phyloP scores from a whole-genome alignment of 2,888 invertebrate genomes.

The Conistra vaccinii region DNA sequence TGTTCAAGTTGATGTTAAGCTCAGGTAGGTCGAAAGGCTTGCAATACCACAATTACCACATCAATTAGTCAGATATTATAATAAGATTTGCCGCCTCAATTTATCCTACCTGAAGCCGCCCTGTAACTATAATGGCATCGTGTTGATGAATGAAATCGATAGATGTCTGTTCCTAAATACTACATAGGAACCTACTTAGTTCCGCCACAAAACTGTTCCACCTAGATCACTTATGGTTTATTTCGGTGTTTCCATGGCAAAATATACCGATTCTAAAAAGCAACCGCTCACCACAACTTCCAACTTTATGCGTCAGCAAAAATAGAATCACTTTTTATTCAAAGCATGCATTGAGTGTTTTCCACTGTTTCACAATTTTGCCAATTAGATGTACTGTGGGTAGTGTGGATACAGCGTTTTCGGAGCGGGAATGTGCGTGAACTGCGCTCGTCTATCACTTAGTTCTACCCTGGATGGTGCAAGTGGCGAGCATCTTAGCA shows the following conservation, averaged over 20 bases:
- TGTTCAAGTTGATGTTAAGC: background rate
- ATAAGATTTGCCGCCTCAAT: background rate
- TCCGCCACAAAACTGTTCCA: background rate
- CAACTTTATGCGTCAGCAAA: background rate
- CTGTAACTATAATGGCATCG: no score
- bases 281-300: background rate
- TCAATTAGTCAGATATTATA: constrained; percentile 10
- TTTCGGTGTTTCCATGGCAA: background rate
- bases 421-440: background rate
- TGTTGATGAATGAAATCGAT: background rate
- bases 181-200: background rate
- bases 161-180: background rate
- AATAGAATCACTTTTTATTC: background rate
- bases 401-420: background rate
- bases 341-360: constrained; percentile 10
- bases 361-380: constrained; percentile 22
- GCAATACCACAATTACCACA: constrained; percentile 4
- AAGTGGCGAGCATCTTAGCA: constrained; percentile 60
- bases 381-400: background rate
- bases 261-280: background rate
- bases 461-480: constrained; percentile 45
- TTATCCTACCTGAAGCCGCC: background rate
- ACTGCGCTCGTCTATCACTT: constrained; percentile 15
- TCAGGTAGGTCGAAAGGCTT: background rate
- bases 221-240: background rate